Evolutionary conservation across 2,797 vertebrate genomes (phyloP).

Genomic region (Parauchenoglanis punctatus): DNA sequence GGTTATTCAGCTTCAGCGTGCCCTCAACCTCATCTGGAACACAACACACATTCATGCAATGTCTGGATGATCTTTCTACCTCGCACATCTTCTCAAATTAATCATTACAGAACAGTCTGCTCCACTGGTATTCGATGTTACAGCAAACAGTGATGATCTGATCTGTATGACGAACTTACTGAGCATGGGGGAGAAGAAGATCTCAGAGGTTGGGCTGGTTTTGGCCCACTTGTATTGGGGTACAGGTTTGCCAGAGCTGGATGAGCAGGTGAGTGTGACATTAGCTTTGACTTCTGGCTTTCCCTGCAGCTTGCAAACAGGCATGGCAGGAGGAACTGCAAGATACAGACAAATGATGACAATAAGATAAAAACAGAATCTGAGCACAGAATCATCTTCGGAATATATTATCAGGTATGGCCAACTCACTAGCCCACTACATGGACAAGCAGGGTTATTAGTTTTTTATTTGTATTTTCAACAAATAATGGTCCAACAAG

Average conservation of each 20-base stretch:
- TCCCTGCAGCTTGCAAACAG: conserved; percentile 75
- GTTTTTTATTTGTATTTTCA: neutral
- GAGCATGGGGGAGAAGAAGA: conserved; percentile 74
- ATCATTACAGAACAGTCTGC: neutral
- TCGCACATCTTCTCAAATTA: neutral
- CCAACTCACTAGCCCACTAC: neutral
- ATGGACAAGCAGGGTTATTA: neutral
- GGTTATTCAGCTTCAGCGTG: conserved; percentile 84
- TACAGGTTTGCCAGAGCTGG: conserved; percentile 77
- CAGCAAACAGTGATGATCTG: neutral
- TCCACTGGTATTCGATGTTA: neutral
- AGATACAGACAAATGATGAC: conserved; percentile 1
- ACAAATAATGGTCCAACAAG: neutral
- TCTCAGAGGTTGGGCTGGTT: conserved; percentile 67
- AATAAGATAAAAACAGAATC: neutral
- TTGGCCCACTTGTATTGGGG: conserved; percentile 81
- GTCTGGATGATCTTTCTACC: neutral
- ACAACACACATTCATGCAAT: neutral
- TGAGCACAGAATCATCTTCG: neutral
- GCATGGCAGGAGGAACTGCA: conserved; percentile 81
- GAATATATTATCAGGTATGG: neutral
- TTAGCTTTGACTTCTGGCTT: conserved; percentile 77
- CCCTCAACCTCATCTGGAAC: conserved; percentile 79
- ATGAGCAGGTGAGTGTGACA: conserved; percentile 80
- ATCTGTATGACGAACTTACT: conserved; percentile 68